A percentile compares a stretch with the other conserved stretches of the same genome.
Conservation (phyloP, 2,113 vertebrate species). For the Nothocercus nigrocapillus region DNA sequence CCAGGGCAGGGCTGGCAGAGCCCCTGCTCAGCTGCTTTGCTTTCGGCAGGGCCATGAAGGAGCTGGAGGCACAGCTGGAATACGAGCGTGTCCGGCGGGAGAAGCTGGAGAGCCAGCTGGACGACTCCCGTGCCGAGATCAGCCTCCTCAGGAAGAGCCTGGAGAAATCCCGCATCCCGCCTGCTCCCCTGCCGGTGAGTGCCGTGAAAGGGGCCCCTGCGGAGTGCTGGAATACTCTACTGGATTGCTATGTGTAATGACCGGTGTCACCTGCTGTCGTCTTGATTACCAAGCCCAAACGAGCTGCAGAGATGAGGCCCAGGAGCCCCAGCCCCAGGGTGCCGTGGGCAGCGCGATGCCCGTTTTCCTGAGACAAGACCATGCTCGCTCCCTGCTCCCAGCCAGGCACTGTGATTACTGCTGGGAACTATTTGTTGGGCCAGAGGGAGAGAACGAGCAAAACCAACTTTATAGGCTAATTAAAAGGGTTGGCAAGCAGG, state of each 20-base stretch:
- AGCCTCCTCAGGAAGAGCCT: conserved; percentile 55
- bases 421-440: background rate
- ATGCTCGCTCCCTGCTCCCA: background rate
- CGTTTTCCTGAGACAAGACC: background rate
- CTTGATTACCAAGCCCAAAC: no score
- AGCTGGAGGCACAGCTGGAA: conserved; percentile 78
- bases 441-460: background rate
- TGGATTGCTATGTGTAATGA: background rate
- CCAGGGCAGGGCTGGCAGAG: background rate
- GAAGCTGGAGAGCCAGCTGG: conserved; percentile 81
- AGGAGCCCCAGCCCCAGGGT: background rate
- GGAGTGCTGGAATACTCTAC: background rate
- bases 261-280: background rate
- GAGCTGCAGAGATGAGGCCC: background rate
- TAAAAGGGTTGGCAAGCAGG: background rate
- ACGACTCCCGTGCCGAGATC: conserved; percentile 75
- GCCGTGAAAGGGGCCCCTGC: fast-evolving
- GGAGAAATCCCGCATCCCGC: background rate
- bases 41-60: conserved; percentile 70
- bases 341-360: fast-evolving
- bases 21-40: background rate
- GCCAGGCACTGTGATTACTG: background rate
- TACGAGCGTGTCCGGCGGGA: conserved; percentile 80
- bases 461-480: background rate
- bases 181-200: conserved; percentile 24